phyloP scores from a whole-genome alignment of 2,797 vertebrate genomes.

The Myotis pilosus region DNA sequence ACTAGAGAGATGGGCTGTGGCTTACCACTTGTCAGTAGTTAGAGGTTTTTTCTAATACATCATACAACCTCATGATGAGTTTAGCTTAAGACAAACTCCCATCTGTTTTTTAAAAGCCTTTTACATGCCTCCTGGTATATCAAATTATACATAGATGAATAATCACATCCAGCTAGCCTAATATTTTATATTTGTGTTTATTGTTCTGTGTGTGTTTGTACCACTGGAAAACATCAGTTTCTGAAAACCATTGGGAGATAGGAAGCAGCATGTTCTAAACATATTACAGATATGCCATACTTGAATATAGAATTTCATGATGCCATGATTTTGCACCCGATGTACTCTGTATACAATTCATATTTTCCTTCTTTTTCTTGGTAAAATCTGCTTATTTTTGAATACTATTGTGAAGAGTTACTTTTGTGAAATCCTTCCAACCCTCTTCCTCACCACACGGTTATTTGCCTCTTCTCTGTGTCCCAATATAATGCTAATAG shows the following conservation, averaged over 20 bases:
- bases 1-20: not conserved
- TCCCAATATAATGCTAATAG: not conserved
- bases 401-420: not conserved
- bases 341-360: not conserved
- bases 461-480: slow-evolving; percentile 4
- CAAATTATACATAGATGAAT: not conserved
- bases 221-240: not conserved
- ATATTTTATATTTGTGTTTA: slow-evolving; percentile 30
- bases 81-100: not conserved
- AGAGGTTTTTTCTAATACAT: not conserved
- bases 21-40: not conserved
- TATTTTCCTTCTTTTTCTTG: slow-evolving; percentile 1
- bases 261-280: not conserved
- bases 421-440: not conserved
- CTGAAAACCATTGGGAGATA: not conserved
- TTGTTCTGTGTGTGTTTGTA: not conserved
- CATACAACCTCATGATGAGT: not conserved
- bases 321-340: not conserved
- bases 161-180: not conserved
- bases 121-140: not conserved
- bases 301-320: not conserved
- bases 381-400: not conserved
- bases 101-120: slow-evolving; percentile 30
- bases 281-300: not conserved
- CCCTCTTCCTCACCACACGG: not conserved